Percentiles rank a stretch among this genome's conserved stretches.
Conservation (phyloP, 2,888 invertebrate genomes). For the Plusia festucae region DNA sequence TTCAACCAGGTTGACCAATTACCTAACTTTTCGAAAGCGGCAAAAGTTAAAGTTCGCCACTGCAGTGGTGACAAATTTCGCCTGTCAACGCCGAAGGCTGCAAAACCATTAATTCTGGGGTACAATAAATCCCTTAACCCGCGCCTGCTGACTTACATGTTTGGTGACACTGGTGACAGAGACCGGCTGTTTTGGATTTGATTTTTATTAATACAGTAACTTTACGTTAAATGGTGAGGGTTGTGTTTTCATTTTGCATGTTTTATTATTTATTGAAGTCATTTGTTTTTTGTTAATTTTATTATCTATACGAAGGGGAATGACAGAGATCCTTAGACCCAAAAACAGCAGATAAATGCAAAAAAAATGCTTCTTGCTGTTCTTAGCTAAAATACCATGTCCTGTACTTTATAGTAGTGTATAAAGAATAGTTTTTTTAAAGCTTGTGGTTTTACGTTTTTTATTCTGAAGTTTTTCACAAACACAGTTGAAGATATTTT, state of each 20-base stretch:
- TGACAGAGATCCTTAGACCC: too few species aligned
- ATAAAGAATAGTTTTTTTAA: too few species aligned
- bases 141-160: slow-evolving; percentile 5
- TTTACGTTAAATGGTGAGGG: neutral
- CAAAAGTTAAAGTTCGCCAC: slow-evolving; percentile 3
- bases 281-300: neutral
- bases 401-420: too few species aligned
- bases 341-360: too few species aligned
- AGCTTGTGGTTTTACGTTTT: too few species aligned
- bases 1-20: neutral
- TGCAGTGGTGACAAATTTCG: slow-evolving; percentile 6
- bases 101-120: slow-evolving; percentile 9
- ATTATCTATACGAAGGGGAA: too few species aligned
- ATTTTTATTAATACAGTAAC: slow-evolving; percentile 8
- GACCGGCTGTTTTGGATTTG: neutral
- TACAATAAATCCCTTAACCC: slow-evolving; percentile 9
- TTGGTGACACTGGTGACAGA: slow-evolving; percentile 2
- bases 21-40: neutral
- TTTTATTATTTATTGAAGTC: neutral
- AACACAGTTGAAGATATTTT: too few species aligned
- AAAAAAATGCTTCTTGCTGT: too few species aligned
- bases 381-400: too few species aligned
- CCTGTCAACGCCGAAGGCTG: slow-evolving; percentile 5
- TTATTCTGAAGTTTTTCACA: too few species aligned
- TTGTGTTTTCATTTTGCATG: neutral